Evolutionary conservation across 2,797 vertebrate genomes (phyloP).

Genomic region (Okamejei kenojei): DNA sequence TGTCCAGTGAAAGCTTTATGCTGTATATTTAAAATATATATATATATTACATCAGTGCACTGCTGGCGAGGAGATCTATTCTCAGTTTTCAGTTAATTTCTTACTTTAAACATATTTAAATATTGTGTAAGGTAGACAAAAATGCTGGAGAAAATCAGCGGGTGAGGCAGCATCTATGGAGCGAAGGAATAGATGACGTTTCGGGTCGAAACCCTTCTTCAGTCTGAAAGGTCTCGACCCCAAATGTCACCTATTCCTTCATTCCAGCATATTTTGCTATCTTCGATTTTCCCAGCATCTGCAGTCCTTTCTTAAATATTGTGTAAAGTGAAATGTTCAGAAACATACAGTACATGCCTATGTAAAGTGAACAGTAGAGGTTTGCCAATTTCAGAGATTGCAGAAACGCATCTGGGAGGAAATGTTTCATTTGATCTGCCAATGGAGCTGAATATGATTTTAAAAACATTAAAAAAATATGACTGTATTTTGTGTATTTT

Average conservation of each 20-base stretch:
- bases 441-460: not conserved
- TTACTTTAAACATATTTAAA: not conserved
- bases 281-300: too few relatives aligned
- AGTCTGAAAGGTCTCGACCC: too few relatives aligned
- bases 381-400: not conserved
- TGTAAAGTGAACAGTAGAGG: not conserved
- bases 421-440: not conserved
- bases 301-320: not conserved
- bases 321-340: not conserved
- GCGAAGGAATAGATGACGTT: too few relatives aligned
- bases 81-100: not conserved
- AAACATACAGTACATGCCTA: too few relatives aligned
- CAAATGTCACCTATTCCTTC: too few relatives aligned
- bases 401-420: not conserved
- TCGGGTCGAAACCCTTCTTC: too few relatives aligned
- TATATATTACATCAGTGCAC: not conserved
- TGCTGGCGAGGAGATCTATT: not conserved
- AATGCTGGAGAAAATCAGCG: too few relatives aligned
- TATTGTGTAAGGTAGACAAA: not conserved
- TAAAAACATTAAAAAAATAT: not conserved
- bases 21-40: not conserved
- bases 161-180: too few relatives aligned
- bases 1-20: not conserved
- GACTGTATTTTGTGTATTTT: not conserved
- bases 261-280: too few relatives aligned